Evolutionary conservation across 2,797 vertebrate species (phyloP).

Genomic region (Cyprinodon diabolis): DNA sequence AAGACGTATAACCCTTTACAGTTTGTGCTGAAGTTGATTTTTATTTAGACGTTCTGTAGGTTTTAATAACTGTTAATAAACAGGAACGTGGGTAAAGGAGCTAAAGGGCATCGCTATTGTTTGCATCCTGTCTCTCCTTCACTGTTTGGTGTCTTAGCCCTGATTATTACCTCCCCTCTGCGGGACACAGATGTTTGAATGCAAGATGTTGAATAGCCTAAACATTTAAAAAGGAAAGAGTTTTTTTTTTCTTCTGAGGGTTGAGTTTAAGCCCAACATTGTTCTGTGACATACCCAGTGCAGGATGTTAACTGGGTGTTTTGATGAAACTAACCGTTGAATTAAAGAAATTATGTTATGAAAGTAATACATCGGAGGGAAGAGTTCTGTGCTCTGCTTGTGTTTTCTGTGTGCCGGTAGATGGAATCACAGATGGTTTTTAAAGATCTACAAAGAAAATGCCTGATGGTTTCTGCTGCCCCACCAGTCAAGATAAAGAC

Average conservation of each 20-base stretch:
- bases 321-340: conserved; percentile 69
- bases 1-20: conserved; percentile 70
- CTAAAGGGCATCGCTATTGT: conserved; percentile 48
- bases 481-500: background rate
- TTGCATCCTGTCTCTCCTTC: conserved; percentile 65
- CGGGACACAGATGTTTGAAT: conserved; percentile 64
- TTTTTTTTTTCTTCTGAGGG: conserved; percentile 42
- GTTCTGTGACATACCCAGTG: conserved; percentile 68
- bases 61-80: conserved; percentile 69
- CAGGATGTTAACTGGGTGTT: conserved; percentile 72
- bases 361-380: conserved; percentile 53
- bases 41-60: conserved; percentile 69
- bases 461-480: background rate
- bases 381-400: conserved; percentile 49
- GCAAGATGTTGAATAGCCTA: conserved; percentile 67
- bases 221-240: conserved; percentile 47
- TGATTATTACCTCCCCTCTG: conserved; percentile 56
- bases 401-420: conserved; percentile 13
- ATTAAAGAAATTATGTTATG: conserved; percentile 74
- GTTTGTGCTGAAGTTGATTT: conserved; percentile 62
- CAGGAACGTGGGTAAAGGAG: conserved; percentile 57
- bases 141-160: conserved; percentile 69
- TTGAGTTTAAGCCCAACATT: conserved; percentile 58
- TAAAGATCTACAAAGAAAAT: background rate
- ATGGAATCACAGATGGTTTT: no score